Conservation (phyloP, 2,797 vertebrate species). For the Haliaeetus albicilla region DNA sequence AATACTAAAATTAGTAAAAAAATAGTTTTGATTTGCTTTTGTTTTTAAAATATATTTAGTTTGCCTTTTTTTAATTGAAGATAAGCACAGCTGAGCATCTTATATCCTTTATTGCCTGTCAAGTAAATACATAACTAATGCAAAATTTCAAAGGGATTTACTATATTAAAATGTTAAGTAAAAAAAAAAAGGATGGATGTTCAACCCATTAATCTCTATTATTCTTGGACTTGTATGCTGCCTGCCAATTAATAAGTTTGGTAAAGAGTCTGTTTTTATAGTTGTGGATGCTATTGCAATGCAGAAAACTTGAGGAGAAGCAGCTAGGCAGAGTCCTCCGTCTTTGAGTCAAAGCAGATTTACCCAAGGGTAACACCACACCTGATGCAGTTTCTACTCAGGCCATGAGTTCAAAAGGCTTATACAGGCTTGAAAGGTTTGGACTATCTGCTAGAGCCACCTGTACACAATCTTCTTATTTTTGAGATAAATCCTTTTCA, state of each 20-base stretch:
- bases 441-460: constrained; percentile 9
- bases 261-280: not conserved
- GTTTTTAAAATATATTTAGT: not conserved
- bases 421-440: not conserved
- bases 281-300: not conserved
- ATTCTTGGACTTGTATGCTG: not conserved
- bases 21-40: accelerated
- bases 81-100: not conserved
- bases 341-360: not conserved
- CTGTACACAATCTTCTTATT: not conserved
- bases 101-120: accelerated
- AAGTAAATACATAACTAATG: not conserved
- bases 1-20: not conserved
- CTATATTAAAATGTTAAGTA: not conserved
- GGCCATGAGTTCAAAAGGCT: not conserved
- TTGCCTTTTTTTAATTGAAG: not conserved
- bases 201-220: not conserved
- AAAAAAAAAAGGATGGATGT: not conserved
- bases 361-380: not conserved
- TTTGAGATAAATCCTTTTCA: constrained; percentile 6
- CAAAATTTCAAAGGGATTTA: not conserved
- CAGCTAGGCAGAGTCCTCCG: not conserved
- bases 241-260: not conserved
- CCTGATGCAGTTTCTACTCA: not conserved
- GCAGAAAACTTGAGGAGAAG: not conserved